Evolutionary conservation across 2,797 vertebrate genomes (phyloP).

Genomic region (Kryptolebias ocellatus): DNA sequence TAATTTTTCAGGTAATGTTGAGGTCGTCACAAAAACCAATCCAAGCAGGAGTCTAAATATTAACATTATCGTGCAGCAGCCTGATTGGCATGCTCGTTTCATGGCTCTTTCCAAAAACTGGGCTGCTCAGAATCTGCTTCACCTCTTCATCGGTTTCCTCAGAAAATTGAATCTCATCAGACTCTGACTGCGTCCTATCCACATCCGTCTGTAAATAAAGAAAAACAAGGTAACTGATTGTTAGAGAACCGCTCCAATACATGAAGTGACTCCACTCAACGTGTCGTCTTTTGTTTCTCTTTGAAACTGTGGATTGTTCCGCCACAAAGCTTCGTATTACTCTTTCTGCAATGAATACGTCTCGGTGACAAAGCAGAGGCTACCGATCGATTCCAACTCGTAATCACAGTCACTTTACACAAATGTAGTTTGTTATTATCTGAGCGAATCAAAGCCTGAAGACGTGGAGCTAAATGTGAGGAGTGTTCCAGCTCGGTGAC

Average conservation of each 20-base stretch:
- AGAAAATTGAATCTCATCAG: neutral
- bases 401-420: constrained; percentile 43
- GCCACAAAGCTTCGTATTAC: constrained; percentile 36
- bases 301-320: constrained; percentile 37
- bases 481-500: constrained; percentile 18
- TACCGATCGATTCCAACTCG: constrained; percentile 47
- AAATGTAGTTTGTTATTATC: constrained; percentile 39
- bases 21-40: too few relatives aligned
- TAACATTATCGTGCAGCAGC: constrained; percentile 72
- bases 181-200: neutral
- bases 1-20: too few relatives aligned
- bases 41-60: constrained; percentile 74
- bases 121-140: neutral
- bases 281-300: constrained; percentile 25
- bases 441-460: constrained; percentile 60
- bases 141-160: neutral
- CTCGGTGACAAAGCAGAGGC: constrained; percentile 40
- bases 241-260: constrained; percentile 33
- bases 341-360: constrained; percentile 49
- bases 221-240: constrained; percentile 42
- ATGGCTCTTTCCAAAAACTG: constrained; percentile 58
- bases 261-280: constrained; percentile 24
- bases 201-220: constrained; percentile 18
- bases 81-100: constrained; percentile 76
- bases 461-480: constrained; percentile 26